Percentiles rank a stretch among this genome's conserved stretches.
phyloP scores from a whole-genome alignment of 2,888 invertebrate species.

The Tetragonula carbonaria region DNA sequence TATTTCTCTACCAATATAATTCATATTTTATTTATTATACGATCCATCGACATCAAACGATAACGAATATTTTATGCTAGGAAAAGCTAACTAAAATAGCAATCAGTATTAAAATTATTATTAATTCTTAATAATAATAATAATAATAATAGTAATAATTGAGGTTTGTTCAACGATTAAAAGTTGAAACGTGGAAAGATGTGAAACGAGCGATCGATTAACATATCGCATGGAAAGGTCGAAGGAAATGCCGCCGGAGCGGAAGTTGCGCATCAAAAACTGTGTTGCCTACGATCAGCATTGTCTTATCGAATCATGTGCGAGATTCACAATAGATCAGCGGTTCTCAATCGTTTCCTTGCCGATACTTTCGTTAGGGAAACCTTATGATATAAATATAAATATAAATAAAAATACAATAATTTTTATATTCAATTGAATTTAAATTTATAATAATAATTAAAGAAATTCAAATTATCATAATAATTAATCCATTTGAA shows the following conservation, averaged over 20 bases:
- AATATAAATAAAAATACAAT: no score
- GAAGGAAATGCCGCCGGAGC: conserved; percentile 42
- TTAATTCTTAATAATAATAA: no score
- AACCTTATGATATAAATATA: background rate
- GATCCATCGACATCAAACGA: background rate
- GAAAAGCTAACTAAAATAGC: background rate
- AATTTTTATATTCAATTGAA: no score
- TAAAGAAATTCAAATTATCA: no score
- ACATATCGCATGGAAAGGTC: conserved; percentile 16
- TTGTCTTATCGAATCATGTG: conserved; percentile 33
- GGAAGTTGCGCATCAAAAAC: conserved; percentile 47
- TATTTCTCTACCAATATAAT: no score
- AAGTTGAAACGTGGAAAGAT: background rate
- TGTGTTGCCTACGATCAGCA: conserved; percentile 28
- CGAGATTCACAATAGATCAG: conserved; percentile 29
- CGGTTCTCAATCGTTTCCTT: conserved; percentile 12
- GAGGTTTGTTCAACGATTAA: background rate
- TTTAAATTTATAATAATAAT: no score
- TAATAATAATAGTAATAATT: no score
- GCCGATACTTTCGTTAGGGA: background rate
- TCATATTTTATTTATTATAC: background rate
- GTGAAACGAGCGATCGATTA: conserved; percentile 1
- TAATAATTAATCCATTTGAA: no score
- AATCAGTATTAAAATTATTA: no score
- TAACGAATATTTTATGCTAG: background rate